Base-by-base conservation (phyloP, 2,888 invertebrate species). In the Thereva nobilitata region DNA sequence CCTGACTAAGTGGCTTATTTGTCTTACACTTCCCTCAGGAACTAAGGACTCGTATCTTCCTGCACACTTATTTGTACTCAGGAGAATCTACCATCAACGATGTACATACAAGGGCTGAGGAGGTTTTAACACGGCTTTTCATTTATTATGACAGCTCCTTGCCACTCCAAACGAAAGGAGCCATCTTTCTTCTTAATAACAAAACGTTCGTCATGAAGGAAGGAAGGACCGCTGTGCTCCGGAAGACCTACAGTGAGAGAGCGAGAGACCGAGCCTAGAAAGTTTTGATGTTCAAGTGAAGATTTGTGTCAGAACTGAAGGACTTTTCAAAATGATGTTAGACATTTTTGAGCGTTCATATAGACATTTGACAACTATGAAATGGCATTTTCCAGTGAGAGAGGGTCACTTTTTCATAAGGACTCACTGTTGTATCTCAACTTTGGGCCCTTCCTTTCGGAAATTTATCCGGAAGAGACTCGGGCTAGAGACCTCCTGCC, bases 101-200 rank as follows among this genome's bases (percentile, higher is more conserved):
- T 50, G 50, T 8, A 40, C 50, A 45, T 23, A 61, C 61, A n/a
- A 34, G 47, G 34, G 49, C 40, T 61, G 50, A 61, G 41, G 61
- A 41, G 61, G 50, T 49, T 61, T 61, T 61, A 61, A 61, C 61
- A 61, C 61, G 40, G 61, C 61, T 50, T 61, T 61, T 61, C 61
- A 61, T 61, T 61, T 61, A 61, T 61, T 61, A 61, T 61, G 61
- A 61, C 61, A 61, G 61, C 61, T 61, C 40, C 47, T 61, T 61
- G 61, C 61, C 61, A 50, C 61, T 61, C 50, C 50, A 61, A 61
- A 49, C 47, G 61, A 61, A 61, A 10, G 61, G 41, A 61, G 23
- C 61, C 61, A 61, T 61, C 49, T 50, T 49, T 61, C 61, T 61
- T 50, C 61, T 40, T 61, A 61, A 61, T 61, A 61, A 61, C 61